A percentile compares a stretch with the other conserved stretches of the same genome.
phyloP scores from a whole-genome alignment of 2,113 vertebrate genomes.

The Hippocampus barbouri region DNA sequence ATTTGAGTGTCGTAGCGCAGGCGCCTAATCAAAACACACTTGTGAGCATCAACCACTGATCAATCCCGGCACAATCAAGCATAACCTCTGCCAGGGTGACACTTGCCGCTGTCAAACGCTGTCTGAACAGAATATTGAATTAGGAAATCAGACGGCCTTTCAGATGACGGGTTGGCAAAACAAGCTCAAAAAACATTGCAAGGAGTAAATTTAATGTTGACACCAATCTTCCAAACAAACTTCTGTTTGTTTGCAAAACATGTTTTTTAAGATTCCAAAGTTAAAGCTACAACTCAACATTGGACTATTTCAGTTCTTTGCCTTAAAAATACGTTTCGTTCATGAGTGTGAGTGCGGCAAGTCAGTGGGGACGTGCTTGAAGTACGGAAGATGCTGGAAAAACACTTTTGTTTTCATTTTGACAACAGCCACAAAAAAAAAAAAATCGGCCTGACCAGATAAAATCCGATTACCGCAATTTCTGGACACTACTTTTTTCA shows the following conservation, averaged over 20 bases:
- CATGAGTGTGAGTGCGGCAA: too few relatives aligned
- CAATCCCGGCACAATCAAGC: slow-evolving; percentile 65
- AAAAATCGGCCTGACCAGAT: too few relatives aligned
- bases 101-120: slow-evolving; percentile 42
- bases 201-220: neutral
- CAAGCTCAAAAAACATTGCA: neutral
- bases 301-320: neutral
- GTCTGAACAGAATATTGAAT: slow-evolving; percentile 20
- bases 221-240: neutral
- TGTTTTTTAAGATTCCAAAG: neutral
- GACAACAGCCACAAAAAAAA: too few relatives aligned
- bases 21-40: slow-evolving; percentile 67
- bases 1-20: slow-evolving; percentile 56
- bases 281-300: neutral
- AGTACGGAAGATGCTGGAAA: too few relatives aligned
- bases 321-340: too few relatives aligned
- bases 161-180: slow-evolving; percentile 18
- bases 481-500: too few relatives aligned
- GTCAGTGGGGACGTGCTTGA: too few relatives aligned
- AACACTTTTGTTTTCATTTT: too few relatives aligned
- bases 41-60: slow-evolving; percentile 64
- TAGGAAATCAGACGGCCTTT: slow-evolving; percentile 25
- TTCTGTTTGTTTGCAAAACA: neutral
- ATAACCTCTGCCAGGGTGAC: slow-evolving; percentile 61
- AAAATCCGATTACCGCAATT: too few relatives aligned